Evolutionary conservation across 2,888 invertebrate genomes (phyloP), one percentile per base, ranked within the genome.

Genomic region (Deroplatys truncata): DNA sequence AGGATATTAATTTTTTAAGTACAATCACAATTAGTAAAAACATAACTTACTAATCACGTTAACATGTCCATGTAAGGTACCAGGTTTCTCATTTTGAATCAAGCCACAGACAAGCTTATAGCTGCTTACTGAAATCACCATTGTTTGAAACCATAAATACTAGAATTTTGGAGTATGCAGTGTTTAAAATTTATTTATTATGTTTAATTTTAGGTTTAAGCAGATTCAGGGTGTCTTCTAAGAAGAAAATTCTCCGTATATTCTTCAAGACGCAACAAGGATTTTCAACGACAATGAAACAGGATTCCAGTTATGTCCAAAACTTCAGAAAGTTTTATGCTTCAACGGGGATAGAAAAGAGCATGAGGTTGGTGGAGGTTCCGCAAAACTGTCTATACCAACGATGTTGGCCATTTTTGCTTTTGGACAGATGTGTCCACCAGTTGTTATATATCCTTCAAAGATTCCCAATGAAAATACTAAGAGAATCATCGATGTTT

Each of bases 281-380:
- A 35, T 35, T 7, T 92, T 91, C 85, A 91, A 92, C 90, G 90
- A 91, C 91, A 91, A 92, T 87, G 91, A 92, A 91, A 91, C 91
- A 0, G 91, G 90, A 8, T 90, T 92, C 25, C 90, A 91, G 89
- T 84, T 91, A 20, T 82, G 84, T 84, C 90, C 91, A 88, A 91
- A 90, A 49, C 91, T 91, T 84, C 89, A 91, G 85, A 89, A 91
- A 84, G 90, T 91, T 82, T 89, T 91, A 28, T 92, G 91, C 16
- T 91, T 86, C 28, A 91, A 84, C 88, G 90, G 89, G 28, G 20
- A 85, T n/a, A 90, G 88, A 89, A 84, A 49, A 56, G 90, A 89
- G 2, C 90, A 82, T 72, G 83, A 35, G 10, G 2, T 82, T 13
- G 5, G 25, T 83, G n/a, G 8, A 35, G 88, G 88, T n/a, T 91